Base-by-base conservation (phyloP, 2,888 invertebrate genomes). In the Parnassius glacialis region DNA sequence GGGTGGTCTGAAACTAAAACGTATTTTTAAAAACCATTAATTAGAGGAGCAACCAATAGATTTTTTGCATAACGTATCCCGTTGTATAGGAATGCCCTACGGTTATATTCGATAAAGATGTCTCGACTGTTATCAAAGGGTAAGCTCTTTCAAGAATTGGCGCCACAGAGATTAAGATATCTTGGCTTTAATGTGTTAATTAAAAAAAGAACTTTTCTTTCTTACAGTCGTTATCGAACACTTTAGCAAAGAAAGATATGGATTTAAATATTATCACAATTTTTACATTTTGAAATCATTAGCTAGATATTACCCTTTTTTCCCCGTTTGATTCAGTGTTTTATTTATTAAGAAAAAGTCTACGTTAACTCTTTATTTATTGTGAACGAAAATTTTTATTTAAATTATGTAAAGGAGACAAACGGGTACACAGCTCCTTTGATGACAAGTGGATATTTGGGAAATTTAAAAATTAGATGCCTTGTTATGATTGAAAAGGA, bases 101-200 rank as follows among this genome's bases (percentile, higher is more conserved):
- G 77, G 80, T 78, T 70, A 75, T 75, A 74, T 77, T 79, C 83
- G 88, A 90, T 89, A 90, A 87, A 80, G 79, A 65, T 72, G 82
- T 82, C 85, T 79, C 74, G 78, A 74, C 81, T 77, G 76, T 87
- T 90, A 90, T 90, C 90, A 85, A 80, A 78, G 81, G 83, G 78
- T 79, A 76, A 81, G 80, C 78, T 80, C 87, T 83, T 84, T 85
- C 84, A 82, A 83, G 83, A 83, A 85, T 85, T 87, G 90, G 90
- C 90, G 90, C 90, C 90, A 81, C 70, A 74, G 79, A 89, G 90
- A 90, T 90, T 90, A 90, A 90, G 86, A 86, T 88, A 89, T 81
- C 87, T 78, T 70, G 74, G 78, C 75, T 79, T 81, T 85, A 89
- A 87, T 84, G 90, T 90, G 89, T 90, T 90, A 90, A 90, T 90